These are phyloP conservation scores for Agapornis roseicollis DNA, from an alignment of 2,113 vertebrate genomes.

Conservation along the genomic window DNA sequence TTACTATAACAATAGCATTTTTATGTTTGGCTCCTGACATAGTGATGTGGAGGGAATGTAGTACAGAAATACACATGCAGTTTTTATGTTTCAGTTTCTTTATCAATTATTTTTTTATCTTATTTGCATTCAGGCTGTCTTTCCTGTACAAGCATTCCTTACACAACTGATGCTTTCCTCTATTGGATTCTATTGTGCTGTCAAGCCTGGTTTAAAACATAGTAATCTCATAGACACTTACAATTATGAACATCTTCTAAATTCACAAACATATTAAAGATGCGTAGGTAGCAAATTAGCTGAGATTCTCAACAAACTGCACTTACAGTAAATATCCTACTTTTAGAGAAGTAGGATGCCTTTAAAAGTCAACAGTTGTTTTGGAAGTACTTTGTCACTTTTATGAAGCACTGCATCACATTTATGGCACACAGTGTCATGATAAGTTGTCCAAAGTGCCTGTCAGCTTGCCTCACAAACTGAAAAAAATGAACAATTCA, in stretches of 20 bases:
- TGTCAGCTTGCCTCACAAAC: conserved; percentile 48
- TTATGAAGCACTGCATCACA: conserved; percentile 61
- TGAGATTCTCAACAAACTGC: conserved; percentile 58
- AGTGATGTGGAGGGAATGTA: neutral
- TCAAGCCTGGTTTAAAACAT: conserved; percentile 68
- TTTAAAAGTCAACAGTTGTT: conserved; percentile 68
- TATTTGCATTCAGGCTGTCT: conserved; percentile 40
- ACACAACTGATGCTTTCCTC: conserved; percentile 40
- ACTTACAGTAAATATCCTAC: conserved; percentile 69
- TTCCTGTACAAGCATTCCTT: neutral
- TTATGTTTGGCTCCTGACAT: conserved; percentile 38
- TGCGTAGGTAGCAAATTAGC: conserved; percentile 67
- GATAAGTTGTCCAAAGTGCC: conserved; percentile 65
- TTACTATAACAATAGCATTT: neutral
- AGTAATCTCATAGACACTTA: conserved; percentile 69
- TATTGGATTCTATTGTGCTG: conserved; percentile 70
- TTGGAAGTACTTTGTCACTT: conserved; percentile 64
- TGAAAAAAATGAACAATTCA: conserved; percentile 24
- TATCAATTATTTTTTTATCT: conserved; percentile 9
- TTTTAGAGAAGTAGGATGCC: conserved; percentile 56
- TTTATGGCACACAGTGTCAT: conserved; percentile 62
- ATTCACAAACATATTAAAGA: conserved; percentile 69
- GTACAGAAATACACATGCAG: neutral
- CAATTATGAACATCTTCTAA: conserved; percentile 61
- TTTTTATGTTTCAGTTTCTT: conserved; percentile 15